These are phyloP conservation scores for Desmophyllum pertusum DNA, from an alignment of 92 coral and sea anemone genomes.

Conservation along the genomic window DNA sequence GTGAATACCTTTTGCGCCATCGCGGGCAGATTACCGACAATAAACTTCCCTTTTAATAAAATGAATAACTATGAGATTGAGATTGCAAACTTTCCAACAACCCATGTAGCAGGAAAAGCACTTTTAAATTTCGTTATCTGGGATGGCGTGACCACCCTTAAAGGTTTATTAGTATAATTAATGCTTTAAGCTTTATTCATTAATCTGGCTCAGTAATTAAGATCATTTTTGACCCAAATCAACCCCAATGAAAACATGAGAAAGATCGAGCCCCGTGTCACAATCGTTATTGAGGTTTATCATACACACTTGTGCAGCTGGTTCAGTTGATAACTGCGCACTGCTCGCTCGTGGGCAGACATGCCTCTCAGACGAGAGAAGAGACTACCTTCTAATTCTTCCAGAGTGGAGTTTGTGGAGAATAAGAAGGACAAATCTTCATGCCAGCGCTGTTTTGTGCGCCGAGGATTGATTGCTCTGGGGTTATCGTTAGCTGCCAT, in stretches of 20 bases:
- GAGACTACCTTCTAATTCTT: slow-evolving; percentile 12
- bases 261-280: neutral
- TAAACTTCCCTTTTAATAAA: neutral
- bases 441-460: neutral
- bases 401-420: slow-evolving; percentile 4
- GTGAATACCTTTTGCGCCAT: slow-evolving; percentile 7
- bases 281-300: neutral
- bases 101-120: neutral
- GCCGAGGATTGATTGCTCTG: neutral
- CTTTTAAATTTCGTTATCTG: neutral
- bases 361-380: slow-evolving; percentile 7
- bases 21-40: slow-evolving; percentile 4
- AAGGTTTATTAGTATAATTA: neutral
- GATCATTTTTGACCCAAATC: neutral
- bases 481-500: slow-evolving; percentile 19
- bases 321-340: neutral
- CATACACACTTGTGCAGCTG: neutral
- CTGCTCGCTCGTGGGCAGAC: neutral
- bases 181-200: neutral
- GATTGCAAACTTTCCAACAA: neutral
- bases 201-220: neutral
- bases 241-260: slow-evolving; percentile 4
- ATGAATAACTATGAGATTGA: neutral
- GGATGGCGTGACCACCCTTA: neutral
- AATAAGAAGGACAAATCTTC: neutral